Evolutionary conservation across 2,888 invertebrate genomes (phyloP), one percentile per base, ranked within the genome.

Genomic region (Meta bourneti): DNA sequence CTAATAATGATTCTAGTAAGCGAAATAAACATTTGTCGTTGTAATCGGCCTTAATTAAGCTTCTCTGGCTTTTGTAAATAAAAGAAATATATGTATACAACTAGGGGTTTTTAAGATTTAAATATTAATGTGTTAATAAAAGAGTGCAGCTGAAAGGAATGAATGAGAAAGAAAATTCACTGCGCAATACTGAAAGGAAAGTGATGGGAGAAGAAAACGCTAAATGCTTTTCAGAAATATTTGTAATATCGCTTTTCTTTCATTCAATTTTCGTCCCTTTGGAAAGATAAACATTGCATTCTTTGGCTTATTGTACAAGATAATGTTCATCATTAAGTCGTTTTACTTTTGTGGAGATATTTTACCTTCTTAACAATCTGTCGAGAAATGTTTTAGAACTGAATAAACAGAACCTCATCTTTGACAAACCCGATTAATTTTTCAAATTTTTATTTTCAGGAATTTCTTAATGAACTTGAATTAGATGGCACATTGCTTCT

Each of bases 1-100:
- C 82, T 72, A 71, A 82, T 82, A 82, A 82, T 82, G 82, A 82
- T 51, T 71, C 70, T 13, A 16, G 75, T 13, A 75, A 72, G 20
- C 52, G 71, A 71, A 71, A 82, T 82, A 82, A 82, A 82, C 82
- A 71, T 82, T 82, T 82, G 71, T 72, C 71, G n/a, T 71, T 52
- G 82, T 82, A 82, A 82, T 82, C 82, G 82, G 71, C 49, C 0
- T 13, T 70, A 72, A 71, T 82, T 71, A 72, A 82, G 72, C 20
- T 16, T 20, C 48, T 16, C 11, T 71, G 49, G 51, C 20, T 51
- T n/a, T 20, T n/a, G 13, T 7, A 6, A 16, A 7, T 19, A n/a
- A 81, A 81, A 71, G 49, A 49, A 82, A 82, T 52, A 51, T 11
- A 13, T 20, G 9, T 9, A 7, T 7, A 69, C 34, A 34, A 34